Base-by-base conservation (phyloP, 64 coral and sea anemone genomes). In the Stylophora pistillata region DNA sequence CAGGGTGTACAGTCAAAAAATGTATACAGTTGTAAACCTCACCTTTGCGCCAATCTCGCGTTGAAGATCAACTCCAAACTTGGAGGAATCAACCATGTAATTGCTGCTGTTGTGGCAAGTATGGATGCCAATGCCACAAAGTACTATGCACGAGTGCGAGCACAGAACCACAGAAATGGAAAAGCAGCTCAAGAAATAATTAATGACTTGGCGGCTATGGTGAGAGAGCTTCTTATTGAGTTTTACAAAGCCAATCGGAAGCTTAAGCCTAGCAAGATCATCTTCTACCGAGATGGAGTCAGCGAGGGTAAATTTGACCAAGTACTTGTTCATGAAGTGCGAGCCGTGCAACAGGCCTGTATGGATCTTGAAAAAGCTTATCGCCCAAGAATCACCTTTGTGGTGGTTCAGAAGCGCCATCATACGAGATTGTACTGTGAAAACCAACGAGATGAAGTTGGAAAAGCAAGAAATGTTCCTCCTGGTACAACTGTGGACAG, bases 81-180 rank as follows among this genome's bases (percentile, higher is more conserved):
- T 18, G 94, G 94, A 13, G 89, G 94, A 26, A 83, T 88, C 13
- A 98, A 98, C 54, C 96, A 98, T 32, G 66, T 95, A 1, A 89
- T 98, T n/a, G 96, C 96, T 64, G 96, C 96, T 47, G 89, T 98
- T 10, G 96, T 95, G 25, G 96, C 96, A 15, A 98, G 96, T 81
- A 78, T 98, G 74, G 93, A 98, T 37, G 21, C 18, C 1, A 59
- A 98, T 68, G 96, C 90, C 9, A 89, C 89, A 29, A 73, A 77
- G 10, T 98, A 98, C 26, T 72, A 69, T 47, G 96, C 96, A 0
- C 93, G 81, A 10, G 87, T 95, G 21, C 77, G 96, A 74, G 87
- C 78, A 16, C 96, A 98, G 62, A 89, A 52, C 15, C 70, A 84
- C 37, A 61, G 78, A 21, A 85, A 79, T 23, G 20, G 41, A 0